Conservation (phyloP, 2,113 vertebrate genomes). For the Mustela nigripes region DNA sequence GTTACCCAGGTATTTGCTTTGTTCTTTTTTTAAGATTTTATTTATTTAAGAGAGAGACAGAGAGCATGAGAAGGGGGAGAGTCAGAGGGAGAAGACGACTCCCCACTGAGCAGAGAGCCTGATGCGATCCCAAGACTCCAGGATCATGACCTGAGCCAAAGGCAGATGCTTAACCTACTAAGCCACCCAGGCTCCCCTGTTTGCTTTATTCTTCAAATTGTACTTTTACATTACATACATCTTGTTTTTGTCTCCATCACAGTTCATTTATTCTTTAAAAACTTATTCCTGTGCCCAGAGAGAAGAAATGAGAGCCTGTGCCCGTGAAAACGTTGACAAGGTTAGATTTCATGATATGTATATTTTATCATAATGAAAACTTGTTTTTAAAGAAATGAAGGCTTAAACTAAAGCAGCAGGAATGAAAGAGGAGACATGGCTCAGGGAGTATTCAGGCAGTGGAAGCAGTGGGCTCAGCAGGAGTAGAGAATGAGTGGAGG, state of each 20-base stretch:
- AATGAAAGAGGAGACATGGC: not conserved
- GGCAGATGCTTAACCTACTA: no score
- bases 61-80: no score
- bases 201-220: not conserved
- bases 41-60: no score
- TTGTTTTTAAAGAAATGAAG: not conserved
- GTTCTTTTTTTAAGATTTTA: not conserved
- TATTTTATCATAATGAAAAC: not conserved
- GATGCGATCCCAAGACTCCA: no score
- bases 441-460: accelerated
- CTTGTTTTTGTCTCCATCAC: not conserved
- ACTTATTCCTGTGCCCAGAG: not conserved
- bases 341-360: not conserved
- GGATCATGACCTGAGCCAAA: no score
- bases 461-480: not conserved
- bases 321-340: not conserved
- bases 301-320: not conserved
- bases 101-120: no score
- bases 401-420: not conserved
- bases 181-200: not conserved
- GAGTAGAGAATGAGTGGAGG: not conserved
- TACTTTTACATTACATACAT: not conserved
- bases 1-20: not conserved
- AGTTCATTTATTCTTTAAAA: not conserved
- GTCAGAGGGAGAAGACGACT: no score